Evolutionary conservation across 2,113 vertebrate genomes (phyloP), one percentile per base, ranked within the genome.

Genomic region (Archilochus colubris): DNA sequence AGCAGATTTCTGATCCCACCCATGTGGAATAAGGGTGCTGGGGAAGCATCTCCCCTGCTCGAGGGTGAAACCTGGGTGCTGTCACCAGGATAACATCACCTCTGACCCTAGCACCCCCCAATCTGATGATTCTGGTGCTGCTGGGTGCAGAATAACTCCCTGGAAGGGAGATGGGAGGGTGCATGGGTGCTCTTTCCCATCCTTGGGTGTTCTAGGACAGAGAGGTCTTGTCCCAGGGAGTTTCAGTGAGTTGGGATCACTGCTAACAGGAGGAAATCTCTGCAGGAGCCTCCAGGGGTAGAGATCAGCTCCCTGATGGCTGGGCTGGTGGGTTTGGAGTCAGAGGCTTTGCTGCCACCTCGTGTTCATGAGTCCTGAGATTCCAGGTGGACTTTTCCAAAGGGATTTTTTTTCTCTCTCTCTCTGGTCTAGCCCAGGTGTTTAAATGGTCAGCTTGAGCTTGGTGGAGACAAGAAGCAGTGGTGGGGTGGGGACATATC

Each of bases 271-370:
- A 88, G 50, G 75, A 27, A 57, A 40, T 38, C 44, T 85, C 46
- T 25, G 57, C 78, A 33, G 76, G 64, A 93, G 48, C 33, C n/a
- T 64, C 58, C 0, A 0, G 14, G 50, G 31, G 5, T 38, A 27
- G 64, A 68, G 75, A 14, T 5, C 30, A 94, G 82, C 79, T 87
- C 19, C 0, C 19, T 9, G 30, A 15, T 82, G 1, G 3, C 58
- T 48, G 48, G 31, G 48, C 11, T 48, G 53, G 12, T 23, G 63
- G 36, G 17, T 67, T 93, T n/a, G 2, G 24, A 90, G 67, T 61
- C 16, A 7, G 89, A 90, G 73, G 64, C 63, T 97, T 93, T 96
- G 93, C 96, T 97, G 97, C 97, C 97, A 95, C 89, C 97, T 97
- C 75, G 94, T 95, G 97, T 96, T 83, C 28, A 0, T 46, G 53